Conservation (phyloP, 2,797 vertebrate species). For the Sandelia bainsii region DNA sequence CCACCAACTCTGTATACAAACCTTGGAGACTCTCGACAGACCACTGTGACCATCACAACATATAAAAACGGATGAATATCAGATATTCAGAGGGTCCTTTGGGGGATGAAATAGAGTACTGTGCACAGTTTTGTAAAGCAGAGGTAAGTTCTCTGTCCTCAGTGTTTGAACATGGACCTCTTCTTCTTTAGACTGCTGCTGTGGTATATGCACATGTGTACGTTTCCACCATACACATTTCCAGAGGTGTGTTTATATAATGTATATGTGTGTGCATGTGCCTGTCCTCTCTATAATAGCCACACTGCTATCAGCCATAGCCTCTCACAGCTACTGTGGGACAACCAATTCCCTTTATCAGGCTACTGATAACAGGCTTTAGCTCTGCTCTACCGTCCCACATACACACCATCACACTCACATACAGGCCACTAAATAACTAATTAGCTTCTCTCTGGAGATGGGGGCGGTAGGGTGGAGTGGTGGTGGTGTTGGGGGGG, state of each 20-base stretch:
- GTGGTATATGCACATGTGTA: conserved; percentile 34
- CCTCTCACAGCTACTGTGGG: conserved; percentile 75
- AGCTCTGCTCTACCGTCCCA: conserved; percentile 65
- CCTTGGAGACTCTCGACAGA: no score
- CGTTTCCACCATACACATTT: conserved; percentile 13
- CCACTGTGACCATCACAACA: no score
- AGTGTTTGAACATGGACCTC: conserved; percentile 7
- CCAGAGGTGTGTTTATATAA: background rate
- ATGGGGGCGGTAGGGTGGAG: conserved; percentile 15
- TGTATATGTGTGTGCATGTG: conserved; percentile 28
- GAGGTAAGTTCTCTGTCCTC: no score
- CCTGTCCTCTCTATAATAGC: conserved; percentile 72
- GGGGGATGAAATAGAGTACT: no score
- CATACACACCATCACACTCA: conserved; percentile 67
- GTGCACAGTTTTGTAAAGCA: no score
- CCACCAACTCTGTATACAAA: no score
- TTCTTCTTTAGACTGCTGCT: conserved; percentile 8
- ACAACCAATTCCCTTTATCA: conserved; percentile 83
- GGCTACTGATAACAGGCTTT: conserved; percentile 74
- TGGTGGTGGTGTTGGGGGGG: background rate
- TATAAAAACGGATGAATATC: no score
- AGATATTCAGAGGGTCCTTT: no score
- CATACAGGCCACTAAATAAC: conserved; percentile 81
- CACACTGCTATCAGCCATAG: conserved; percentile 74
- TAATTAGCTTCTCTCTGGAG: conserved; percentile 80